Conservation (phyloP, 2,797 vertebrate genomes). For the Enteromius trimaculatus region DNA sequence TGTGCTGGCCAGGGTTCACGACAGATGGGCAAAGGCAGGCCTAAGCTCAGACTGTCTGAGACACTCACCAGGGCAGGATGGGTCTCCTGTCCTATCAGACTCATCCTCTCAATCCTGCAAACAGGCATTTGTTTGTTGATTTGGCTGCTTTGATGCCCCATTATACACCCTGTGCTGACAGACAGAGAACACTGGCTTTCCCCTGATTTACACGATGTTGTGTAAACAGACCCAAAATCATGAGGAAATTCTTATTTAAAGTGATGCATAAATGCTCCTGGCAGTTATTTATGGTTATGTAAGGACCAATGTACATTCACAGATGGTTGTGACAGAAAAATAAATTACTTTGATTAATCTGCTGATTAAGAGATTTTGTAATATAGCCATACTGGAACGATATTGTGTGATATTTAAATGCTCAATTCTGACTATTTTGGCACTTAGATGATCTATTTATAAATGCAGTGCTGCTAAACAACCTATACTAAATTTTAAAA, state of each 20-base stretch:
- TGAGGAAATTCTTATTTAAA: background rate
- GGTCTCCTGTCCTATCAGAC: slow-evolving; percentile 62
- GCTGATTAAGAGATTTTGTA: background rate
- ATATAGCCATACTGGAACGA: no score
- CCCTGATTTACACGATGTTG: slow-evolving; percentile 45
- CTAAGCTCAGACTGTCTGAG: slow-evolving; percentile 70
- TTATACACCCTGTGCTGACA: slow-evolving; percentile 62
- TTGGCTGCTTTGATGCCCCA: slow-evolving; percentile 71
- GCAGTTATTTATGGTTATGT: background rate
- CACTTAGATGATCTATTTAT: background rate
- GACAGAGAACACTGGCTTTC: slow-evolving; percentile 69
- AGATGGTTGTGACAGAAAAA: background rate
- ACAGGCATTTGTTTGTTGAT: slow-evolving; percentile 73
- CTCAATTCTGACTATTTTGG: background rate
- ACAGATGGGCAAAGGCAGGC: slow-evolving; percentile 69
- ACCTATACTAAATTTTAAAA: background rate
- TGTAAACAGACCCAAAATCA: slow-evolving; percentile 8
- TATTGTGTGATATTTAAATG: background rate
- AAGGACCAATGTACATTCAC: background rate
- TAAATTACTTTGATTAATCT: background rate
- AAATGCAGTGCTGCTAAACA: background rate
- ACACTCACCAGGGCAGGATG: slow-evolving; percentile 54
- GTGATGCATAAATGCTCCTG: background rate
- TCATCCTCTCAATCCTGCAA: slow-evolving; percentile 68
- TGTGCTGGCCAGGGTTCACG: slow-evolving; percentile 44